Conservation (phyloP, 2,888 invertebrate species). For the Caprella mutica region DNA sequence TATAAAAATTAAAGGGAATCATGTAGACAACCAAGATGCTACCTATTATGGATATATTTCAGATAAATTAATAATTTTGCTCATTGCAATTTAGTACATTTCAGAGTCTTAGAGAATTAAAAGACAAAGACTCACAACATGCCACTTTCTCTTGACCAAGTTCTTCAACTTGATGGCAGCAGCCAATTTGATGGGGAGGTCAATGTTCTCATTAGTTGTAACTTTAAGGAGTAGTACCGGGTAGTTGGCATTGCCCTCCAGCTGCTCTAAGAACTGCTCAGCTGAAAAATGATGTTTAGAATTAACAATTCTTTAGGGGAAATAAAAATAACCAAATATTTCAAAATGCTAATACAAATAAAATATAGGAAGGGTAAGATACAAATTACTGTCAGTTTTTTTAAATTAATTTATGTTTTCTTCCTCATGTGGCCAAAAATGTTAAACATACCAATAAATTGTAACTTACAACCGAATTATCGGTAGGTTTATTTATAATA, state of each 20-base stretch:
- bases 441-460: not conserved
- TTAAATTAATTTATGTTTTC: not conserved
- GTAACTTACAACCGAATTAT: too few species aligned
- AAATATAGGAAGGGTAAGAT: not conserved
- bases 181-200: slow-evolving; percentile 68
- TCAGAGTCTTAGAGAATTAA: too few species aligned
- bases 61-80: too few species aligned
- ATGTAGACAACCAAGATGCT: too few species aligned
- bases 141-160: slow-evolving; percentile 92
- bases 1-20: too few species aligned
- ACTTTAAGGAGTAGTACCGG: slow-evolving; percentile 72
- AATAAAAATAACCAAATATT: slow-evolving; percentile 13
- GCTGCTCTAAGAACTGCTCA: slow-evolving; percentile 79
- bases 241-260: slow-evolving; percentile 83
- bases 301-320: not conserved
- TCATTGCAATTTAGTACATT: too few species aligned
- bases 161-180: slow-evolving; percentile 95
- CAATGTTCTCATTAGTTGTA: slow-evolving; percentile 57
- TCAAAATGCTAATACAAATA: not conserved
- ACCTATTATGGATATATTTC: too few species aligned
- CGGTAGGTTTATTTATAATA: too few species aligned
- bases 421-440: not conserved
- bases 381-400: not conserved
- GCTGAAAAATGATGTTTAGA: slow-evolving; percentile 47
- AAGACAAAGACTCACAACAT: slow-evolving; percentile 52